Base-by-base conservation (phyloP, 1,140 invertebrate genomes). In the Cydia pomonella region DNA sequence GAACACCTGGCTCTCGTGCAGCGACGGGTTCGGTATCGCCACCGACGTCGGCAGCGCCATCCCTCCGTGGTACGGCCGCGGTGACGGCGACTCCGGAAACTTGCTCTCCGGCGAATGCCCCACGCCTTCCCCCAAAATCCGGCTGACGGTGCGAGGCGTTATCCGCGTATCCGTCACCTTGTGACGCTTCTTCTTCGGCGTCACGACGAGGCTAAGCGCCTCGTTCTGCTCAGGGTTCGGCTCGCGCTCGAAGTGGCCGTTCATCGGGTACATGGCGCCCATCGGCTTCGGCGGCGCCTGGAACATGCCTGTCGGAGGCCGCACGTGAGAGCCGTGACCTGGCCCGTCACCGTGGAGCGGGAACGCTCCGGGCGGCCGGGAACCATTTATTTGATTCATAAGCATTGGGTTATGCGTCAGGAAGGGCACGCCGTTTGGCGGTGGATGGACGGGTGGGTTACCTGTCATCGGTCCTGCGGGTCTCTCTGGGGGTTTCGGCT, bases 101-200 rank as follows among this genome's bases (percentile, higher is more conserved):
- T 93, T 92, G 79, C 86, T 92, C 75, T 94, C 94, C 9, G 95
- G 94, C 23, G 95, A 94, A 77, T 95, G 95, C 38, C 95, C 95
- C 80, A 95, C 95, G 27, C 96, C 96, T 80, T 97, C 97, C 73
- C 97, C 97, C 75, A 98, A 90, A 75, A 98, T 97, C 77, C 97
- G 95, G 85, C 96, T 97, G 10, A 98, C 97, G 47, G 97, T 98
- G 75, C 97, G 94, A 4, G 98, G 98, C 10, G 98, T 99, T 75
- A 99, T 97, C 76, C 98, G 95, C 53, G 98, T 99, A 89, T 99
- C 98, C 16, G 98, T 99, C 74, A 99, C 97, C 96, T 99, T 99
- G 88, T 99, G 98, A 21, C 98, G 94, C 94, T 99, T 99, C 94
- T 98, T 98, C 93, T 99, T 99, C 0, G 97, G 97, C 27, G 97